These are phyloP conservation scores for Eupristina koningsbergeri DNA, from an alignment of 1,140 invertebrate genomes.

Conservation along the genomic window DNA sequence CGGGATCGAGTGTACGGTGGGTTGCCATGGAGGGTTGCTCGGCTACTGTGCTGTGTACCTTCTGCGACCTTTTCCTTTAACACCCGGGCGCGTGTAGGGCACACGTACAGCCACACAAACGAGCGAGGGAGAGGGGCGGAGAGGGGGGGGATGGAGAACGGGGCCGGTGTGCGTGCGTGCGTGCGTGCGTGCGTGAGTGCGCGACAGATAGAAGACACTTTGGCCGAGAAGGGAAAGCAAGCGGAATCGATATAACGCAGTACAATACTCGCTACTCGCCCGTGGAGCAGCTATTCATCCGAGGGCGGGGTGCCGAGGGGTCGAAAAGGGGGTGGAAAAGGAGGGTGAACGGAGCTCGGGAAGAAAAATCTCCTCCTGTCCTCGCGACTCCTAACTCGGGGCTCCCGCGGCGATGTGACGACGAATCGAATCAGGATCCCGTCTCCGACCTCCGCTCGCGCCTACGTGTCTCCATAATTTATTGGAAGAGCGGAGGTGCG, in stretches of 20 bases:
- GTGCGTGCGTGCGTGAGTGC: no score
- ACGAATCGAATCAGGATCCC: conserved; percentile 35
- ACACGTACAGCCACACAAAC: conserved; percentile 1
- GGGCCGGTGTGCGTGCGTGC: not conserved
- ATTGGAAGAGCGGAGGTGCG: not conserved
- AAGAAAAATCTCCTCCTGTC: conserved; percentile 46
- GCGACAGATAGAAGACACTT: conserved; percentile 40
- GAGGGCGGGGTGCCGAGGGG: conserved; percentile 22
- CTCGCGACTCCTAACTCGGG: not conserved
- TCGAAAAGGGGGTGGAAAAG: conserved; percentile 25
- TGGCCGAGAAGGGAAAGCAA: conserved; percentile 58
- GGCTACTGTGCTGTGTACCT: conserved; percentile 59
- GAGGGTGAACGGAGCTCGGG: conserved; percentile 54
- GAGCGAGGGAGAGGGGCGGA: not conserved
- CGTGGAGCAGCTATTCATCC: conserved; percentile 6
- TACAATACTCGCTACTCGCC: conserved; percentile 9
- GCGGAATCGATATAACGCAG: conserved; percentile 52
- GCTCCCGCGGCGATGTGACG: conserved; percentile 24
- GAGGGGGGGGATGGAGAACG: no score
- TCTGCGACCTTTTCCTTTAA: conserved; percentile 25
- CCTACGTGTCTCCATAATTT: conserved; percentile 35
- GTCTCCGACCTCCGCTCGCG: not conserved
- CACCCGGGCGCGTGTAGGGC: not conserved
- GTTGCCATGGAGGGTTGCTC: conserved; percentile 66
- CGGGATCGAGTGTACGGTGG: conserved; percentile 41